These are phyloP conservation scores for Hirudinaria manillensis DNA, from an alignment of 2,888 invertebrate species.

Conservation along the genomic window DNA sequence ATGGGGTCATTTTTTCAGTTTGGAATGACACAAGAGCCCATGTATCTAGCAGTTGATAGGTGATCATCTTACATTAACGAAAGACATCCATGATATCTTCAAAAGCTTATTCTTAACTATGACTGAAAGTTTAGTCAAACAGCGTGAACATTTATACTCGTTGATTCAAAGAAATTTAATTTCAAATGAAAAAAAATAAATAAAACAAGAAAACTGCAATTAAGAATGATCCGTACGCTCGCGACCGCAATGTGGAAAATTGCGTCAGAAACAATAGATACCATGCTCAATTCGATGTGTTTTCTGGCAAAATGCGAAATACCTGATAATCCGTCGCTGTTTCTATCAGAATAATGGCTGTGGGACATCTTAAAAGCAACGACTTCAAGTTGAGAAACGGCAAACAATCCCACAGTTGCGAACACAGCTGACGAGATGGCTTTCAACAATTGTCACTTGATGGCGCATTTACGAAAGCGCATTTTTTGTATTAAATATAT, in stretches of 20 bases:
- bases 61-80: too few species aligned
- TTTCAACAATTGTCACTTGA: too few species aligned
- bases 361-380: not conserved
- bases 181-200: too few species aligned
- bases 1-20: not conserved
- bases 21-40: not conserved
- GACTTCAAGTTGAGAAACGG: not conserved
- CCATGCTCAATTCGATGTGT: too few species aligned
- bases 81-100: too few species aligned
- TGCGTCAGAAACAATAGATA: constrained; percentile 14
- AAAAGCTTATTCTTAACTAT: too few species aligned
- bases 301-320: not conserved
- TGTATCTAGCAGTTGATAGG: not conserved
- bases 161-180: too few species aligned
- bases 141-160: too few species aligned
- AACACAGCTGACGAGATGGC: constrained; percentile 8
- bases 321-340: constrained; percentile 13
- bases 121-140: too few species aligned
- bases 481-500: too few species aligned
- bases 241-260: not conserved
- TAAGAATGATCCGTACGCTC: not conserved
- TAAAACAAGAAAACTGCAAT: not conserved
- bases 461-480: too few species aligned
- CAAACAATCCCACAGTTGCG: not conserved
- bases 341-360: constrained; percentile 6